Conservation (phyloP, 2,797 vertebrate genomes). For the Leucoraja ocellata region DNA sequence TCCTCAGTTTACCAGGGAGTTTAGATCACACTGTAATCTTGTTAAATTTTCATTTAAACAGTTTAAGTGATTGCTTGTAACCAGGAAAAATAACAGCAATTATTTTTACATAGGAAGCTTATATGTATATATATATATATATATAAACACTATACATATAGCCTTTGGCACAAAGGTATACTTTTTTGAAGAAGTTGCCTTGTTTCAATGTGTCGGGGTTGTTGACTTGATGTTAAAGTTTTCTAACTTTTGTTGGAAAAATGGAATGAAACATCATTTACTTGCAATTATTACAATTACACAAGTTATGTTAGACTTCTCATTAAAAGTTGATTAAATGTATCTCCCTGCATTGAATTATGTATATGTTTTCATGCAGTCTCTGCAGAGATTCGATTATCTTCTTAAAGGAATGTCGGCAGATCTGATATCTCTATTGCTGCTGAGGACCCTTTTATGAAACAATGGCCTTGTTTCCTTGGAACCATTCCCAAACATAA, state of each 20-base stretch:
- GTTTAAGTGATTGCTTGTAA: not conserved
- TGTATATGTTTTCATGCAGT: not conserved
- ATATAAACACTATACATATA: not conserved
- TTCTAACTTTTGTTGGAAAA: not conserved
- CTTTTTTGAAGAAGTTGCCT: slow-evolving; percentile 6
- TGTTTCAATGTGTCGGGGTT: not conserved
- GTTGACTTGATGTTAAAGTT: not conserved
- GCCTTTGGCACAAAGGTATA: slow-evolving; percentile 22
- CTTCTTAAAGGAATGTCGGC: not conserved
- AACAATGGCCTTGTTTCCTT: not conserved
- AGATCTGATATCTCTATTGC: not conserved
- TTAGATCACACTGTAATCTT: not conserved
- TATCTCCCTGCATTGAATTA: not conserved
- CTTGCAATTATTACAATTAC: not conserved
- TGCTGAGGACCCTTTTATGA: no score
- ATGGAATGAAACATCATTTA: not conserved
- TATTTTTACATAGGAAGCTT: not conserved
- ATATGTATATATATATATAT: not conserved
- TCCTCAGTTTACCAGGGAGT: not conserved
- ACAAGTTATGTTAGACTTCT: not conserved
- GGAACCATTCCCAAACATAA: not conserved
- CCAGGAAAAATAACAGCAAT: not conserved
- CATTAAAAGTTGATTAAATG: not conserved
- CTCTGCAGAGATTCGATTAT: not conserved
- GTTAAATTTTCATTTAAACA: slow-evolving; percentile 7